Evolutionary conservation across 1,140 invertebrate genomes (phyloP), one percentile per base, ranked within the genome.

Genomic region (Rhopalosiphum maidis): DNA sequence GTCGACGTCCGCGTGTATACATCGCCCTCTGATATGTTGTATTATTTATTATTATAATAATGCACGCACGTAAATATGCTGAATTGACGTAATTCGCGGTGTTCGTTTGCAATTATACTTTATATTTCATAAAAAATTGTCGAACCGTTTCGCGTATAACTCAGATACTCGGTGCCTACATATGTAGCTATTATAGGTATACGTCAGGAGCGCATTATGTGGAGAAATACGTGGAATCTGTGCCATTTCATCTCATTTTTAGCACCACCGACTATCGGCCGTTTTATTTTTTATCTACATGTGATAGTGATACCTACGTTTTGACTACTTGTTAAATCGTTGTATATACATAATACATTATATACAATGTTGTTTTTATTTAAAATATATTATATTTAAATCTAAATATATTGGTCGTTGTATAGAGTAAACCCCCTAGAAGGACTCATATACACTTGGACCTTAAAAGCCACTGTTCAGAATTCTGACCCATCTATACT

Each of bases 1-100:
- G 43, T 43, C 60, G 60, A 77, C 60, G 60, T 77, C 60, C 60
- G 60, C 25, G 46, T 87, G 9, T 46, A 85, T 87, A 30, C 85
- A 18, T 46, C 85, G 4, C 30, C 30, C 15, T 46, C 43, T 30
- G 23, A 43, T 9, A 25, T 25, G 23, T 68, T 68, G 60, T 21
- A 77, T n/a, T 77, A 77, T 77, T 54, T 68, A 68, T 68, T 68
- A 6, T 77, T 77, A n/a, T n/a, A 77, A 77, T n/a, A 77, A 77
- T 77, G 30, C 15, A 77, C 30, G 30, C 60, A 68, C 60, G 30
- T 68, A n/a, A 68, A 68, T n/a, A 77, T n/a, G n/a, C 60, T 77
- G 15, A 30, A 18, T 77, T 15, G 60, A 30, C 30, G 60, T 77
- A n/a, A 77, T 77, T 77, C 60, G 60, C 60, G 15, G 15, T 77